A percentile compares a stretch with the other conserved stretches of the same genome.
These are phyloP conservation scores for Drosophila neonasuta DNA, from an alignment of 2,888 invertebrate genomes.

Conservation along the genomic window DNA sequence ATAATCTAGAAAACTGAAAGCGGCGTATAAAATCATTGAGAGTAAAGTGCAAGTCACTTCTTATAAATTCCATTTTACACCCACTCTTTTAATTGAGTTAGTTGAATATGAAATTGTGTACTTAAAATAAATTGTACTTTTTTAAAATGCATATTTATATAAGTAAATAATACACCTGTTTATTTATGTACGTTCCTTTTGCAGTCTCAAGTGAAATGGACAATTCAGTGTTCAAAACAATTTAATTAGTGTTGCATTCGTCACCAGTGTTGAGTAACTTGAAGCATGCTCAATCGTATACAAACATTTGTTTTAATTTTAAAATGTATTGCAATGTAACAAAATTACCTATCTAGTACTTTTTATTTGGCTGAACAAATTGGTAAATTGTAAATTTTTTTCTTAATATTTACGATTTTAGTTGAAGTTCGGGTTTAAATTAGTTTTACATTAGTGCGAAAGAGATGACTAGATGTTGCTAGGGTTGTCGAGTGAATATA, in stretches of 20 bases:
- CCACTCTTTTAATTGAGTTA: background rate
- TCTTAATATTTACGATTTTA: background rate
- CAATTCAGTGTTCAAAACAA: background rate
- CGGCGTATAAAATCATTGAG: background rate
- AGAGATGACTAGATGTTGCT: conserved; percentile 27
- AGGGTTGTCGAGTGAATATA: conserved; percentile 49
- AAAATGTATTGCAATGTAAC: conserved; percentile 2
- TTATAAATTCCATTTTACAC: background rate
- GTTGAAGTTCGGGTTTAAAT: conserved; percentile 21
- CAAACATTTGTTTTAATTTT: background rate
- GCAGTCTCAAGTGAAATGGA: background rate
- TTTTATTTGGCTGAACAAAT: background rate
- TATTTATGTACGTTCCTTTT: background rate
- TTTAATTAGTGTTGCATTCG: conserved; percentile 10
- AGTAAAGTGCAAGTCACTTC: background rate
- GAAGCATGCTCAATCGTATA: background rate
- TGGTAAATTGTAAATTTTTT: background rate
- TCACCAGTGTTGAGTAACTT: conserved; percentile 30
- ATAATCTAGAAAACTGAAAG: no score
- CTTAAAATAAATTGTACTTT: background rate
- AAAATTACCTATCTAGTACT: background rate
- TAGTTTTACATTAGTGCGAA: conserved; percentile 30
- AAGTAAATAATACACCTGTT: background rate
- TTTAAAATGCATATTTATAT: background rate
- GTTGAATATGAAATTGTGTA: background rate